Base-by-base conservation (phyloP, 2,888 invertebrate genomes). In the Lamellibrachia columna region DNA sequence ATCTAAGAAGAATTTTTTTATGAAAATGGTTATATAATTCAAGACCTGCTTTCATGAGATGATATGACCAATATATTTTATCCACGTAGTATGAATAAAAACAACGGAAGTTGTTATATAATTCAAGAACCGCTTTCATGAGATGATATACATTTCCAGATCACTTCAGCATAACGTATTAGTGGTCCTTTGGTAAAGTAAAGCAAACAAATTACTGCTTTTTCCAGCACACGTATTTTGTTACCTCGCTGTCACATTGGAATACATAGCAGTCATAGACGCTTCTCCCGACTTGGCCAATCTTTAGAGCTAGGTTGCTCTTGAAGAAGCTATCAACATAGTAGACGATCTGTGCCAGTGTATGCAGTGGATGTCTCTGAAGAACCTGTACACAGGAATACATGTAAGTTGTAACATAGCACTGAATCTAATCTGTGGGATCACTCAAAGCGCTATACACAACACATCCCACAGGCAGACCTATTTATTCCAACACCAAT, bases 331-430 rank as follows among this genome's bases (percentile, higher is more conserved):
- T 96, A 94, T 96, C 96, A 91, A 94, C 95, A 93, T 96, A 96
- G 93, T 95, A 95, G 53, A 96, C 95, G 40, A 96, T 95, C 94
- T 96, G 96, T 28, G 96, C 95, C 90, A 96, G 95, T 0, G 95
- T 96, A 93, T 96, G 96, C 7, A 96, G 94, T 0, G 96, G 96
- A 93, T 96, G 96, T 90, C 96, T 93, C 93, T 96, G 96, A 15
- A 95, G 93, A 15, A 96, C 95, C 93, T 96, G 91, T 53, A 11
- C 9, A 53, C 52, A 53, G 28, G 22, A 1, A 40, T 15, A 75
- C 1, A 15, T 15, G 75, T 75, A 15, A 4, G 75, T 75, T 75
- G 15, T 75, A 15, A 75, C n/a, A 75, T 2, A 15, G 75, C 6
- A 22, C n/a, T 15, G n/a, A 6, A 28, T 91, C 40, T 28, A 28